phyloP scores from a whole-genome alignment of 2,888 invertebrate genomes.

The Leucania comma region DNA sequence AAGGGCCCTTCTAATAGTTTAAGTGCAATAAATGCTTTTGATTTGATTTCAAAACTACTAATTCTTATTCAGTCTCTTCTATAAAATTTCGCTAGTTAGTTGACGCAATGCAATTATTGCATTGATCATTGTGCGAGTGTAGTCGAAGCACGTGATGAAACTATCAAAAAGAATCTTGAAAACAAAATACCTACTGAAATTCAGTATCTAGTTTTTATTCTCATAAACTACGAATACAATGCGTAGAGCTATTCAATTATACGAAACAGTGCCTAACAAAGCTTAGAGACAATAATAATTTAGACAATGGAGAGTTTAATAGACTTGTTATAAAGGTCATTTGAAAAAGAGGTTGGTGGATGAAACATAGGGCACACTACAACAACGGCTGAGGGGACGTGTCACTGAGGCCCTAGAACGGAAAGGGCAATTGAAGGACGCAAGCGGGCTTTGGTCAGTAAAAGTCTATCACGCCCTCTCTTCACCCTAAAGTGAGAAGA shows the following conservation, averaged over 20 bases:
- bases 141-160: conserved; percentile 8
- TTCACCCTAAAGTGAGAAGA: too few relatives aligned
- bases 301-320: conserved; percentile 34
- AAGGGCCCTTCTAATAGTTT: too few relatives aligned
- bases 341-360: conserved; percentile 58
- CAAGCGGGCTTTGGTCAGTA: too few relatives aligned
- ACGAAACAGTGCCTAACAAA: conserved; percentile 14
- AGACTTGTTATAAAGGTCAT: conserved; percentile 52
- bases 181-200: conserved; percentile 1
- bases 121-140: conserved; percentile 18
- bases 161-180: conserved; percentile 6
- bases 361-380: conserved; percentile 27
- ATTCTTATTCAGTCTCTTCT: neutral
- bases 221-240: conserved; percentile 32
- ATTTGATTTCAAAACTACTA: neutral
- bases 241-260: conserved; percentile 31
- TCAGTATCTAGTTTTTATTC: conserved; percentile 19
- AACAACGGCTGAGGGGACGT: neutral
- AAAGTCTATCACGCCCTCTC: too few relatives aligned
- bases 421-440: too few relatives aligned
- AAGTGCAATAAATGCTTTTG: too few relatives aligned
- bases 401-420: neutral
- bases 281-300: conserved; percentile 38
- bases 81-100: neutral
- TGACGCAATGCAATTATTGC: conserved; percentile 20